Evolutionary conservation across 2,113 vertebrate species (phyloP).

Genomic region (Ammodytes dubius): DNA sequence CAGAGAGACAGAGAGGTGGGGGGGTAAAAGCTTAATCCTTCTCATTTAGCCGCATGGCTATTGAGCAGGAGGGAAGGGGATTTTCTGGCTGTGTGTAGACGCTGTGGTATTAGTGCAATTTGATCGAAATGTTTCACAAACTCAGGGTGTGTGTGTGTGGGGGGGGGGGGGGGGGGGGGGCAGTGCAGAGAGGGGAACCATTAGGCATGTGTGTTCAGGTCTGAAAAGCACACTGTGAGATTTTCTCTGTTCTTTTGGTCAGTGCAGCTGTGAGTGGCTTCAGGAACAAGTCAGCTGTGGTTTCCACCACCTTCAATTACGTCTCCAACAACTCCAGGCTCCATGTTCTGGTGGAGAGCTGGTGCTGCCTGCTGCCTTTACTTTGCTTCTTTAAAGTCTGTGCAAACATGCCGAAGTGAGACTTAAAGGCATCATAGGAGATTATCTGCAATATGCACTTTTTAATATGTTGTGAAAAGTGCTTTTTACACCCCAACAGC

Average conservation of each 20-base stretch:
- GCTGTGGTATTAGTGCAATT: constrained; percentile 32
- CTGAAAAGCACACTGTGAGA: constrained; percentile 50
- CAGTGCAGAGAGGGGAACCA: constrained; percentile 55
- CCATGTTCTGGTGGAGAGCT: constrained; percentile 41
- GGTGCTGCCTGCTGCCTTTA: constrained; percentile 12
- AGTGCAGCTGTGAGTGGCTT: constrained; percentile 59
- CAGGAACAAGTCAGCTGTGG: constrained; percentile 66
- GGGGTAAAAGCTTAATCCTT: constrained; percentile 18
- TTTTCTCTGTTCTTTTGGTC: constrained; percentile 69
- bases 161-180: neutral
- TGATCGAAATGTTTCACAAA: constrained; percentile 40
- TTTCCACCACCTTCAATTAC: constrained; percentile 76
- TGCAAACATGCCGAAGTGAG: constrained; percentile 39
- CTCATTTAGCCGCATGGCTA: constrained; percentile 19
- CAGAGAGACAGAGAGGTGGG: neutral
- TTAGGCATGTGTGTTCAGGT: constrained; percentile 70
- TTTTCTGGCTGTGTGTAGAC: constrained; percentile 5
- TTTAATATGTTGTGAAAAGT: too few species aligned
- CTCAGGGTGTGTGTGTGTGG: constrained; percentile 8
- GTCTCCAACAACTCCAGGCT: constrained; percentile 47
- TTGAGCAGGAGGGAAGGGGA: constrained; percentile 7
- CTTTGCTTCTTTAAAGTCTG: constrained; percentile 22
- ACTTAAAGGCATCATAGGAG: too few species aligned
- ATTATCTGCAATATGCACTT: too few species aligned
- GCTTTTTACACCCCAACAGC: too few species aligned